Conservation (phyloP, 2,797 vertebrate species). For the Orestias chungarensis region DNA sequence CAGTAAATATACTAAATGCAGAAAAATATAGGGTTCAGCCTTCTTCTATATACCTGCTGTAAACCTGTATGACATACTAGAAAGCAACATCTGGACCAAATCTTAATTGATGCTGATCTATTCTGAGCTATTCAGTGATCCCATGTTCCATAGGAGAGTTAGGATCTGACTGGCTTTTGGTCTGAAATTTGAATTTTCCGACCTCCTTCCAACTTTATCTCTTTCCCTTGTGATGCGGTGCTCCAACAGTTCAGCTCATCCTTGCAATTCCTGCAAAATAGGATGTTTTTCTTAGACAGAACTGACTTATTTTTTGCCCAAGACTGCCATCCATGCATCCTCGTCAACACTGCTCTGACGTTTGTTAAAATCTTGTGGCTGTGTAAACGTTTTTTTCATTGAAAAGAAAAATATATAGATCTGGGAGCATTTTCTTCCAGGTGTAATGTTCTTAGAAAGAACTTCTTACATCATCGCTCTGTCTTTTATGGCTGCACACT, state of each 20-base stretch:
- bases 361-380: neutral
- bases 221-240: neutral
- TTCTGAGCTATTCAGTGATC: neutral
- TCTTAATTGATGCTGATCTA: neutral
- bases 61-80: neutral
- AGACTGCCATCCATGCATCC: no score
- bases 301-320: no score
- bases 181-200: neutral
- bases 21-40: neutral
- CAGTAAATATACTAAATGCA: neutral
- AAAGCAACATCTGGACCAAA: neutral
- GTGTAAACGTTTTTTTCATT: neutral
- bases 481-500: neutral
- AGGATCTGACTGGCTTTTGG: neutral
- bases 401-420: neutral
- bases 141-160: neutral
- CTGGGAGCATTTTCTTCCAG: neutral
- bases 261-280: neutral
- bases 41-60: neutral
- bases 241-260: neutral
- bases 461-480: neutral
- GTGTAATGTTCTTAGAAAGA: neutral
- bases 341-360: neutral
- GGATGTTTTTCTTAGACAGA: neutral
- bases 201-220: neutral